Evolutionary conservation across 2,888 invertebrate genomes (phyloP).

Genomic region (Gymnosoma rotundatum): DNA sequence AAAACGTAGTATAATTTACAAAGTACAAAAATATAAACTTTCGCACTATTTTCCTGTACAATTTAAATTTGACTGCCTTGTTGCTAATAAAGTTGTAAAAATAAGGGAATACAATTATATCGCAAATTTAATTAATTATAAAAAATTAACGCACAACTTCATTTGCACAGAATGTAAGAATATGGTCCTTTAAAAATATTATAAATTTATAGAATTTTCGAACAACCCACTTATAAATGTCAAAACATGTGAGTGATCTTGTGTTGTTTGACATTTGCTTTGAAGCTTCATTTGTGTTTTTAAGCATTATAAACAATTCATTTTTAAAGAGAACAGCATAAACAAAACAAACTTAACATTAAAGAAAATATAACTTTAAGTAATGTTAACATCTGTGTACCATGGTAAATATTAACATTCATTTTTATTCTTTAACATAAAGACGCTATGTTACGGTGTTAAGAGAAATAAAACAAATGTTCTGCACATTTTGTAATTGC

Average conservation of each 20-base stretch:
- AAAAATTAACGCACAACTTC: too few species aligned
- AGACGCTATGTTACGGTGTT: conserved; percentile 48
- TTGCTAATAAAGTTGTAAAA: too few species aligned
- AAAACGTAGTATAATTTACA: too few species aligned
- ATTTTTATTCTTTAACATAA: conserved; percentile 21
- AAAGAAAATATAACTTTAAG: too few species aligned
- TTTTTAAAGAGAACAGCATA: conserved; percentile 50
- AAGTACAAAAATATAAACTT: too few species aligned
- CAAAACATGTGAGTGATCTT: conserved; percentile 62
- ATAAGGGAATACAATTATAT: too few species aligned
- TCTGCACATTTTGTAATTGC: neutral
- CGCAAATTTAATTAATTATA: too few species aligned
- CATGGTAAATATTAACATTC: neutral
- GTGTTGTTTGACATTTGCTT: conserved; percentile 64
- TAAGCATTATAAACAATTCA: conserved; percentile 49
- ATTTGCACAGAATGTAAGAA: too few species aligned
- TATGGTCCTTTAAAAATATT: too few species aligned
- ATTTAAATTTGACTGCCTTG: too few species aligned
- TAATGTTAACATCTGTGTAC: too few species aligned
- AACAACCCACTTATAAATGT: conserved; percentile 16
- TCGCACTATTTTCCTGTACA: too few species aligned
- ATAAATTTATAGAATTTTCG: neutral
- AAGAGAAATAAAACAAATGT: conserved; percentile 15
- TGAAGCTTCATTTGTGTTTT: conserved; percentile 51
- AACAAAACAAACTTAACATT: conserved; percentile 18